Evolutionary conservation across 2,888 invertebrate genomes (phyloP), one percentile per base, ranked within the genome.

Genomic region (Conistra vaccinii): DNA sequence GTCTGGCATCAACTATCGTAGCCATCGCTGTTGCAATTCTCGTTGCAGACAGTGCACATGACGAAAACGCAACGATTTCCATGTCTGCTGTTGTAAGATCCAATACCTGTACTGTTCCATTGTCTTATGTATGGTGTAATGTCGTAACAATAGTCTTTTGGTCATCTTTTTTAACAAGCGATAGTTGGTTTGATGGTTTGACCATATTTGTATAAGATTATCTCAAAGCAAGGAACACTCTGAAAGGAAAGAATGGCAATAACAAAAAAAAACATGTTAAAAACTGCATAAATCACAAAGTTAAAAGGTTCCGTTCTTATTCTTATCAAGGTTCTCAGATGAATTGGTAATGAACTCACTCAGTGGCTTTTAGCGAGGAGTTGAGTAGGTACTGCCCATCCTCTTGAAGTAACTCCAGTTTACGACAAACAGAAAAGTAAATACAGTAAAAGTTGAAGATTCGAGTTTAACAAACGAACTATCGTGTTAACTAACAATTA

Each of bases 11-110:
- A 70, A 74, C 73, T 67, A 76, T 69, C 73, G 66, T 39, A 51
- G 20, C 32, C 80, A 69, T 84, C 62, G 26, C 53, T 80, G 84
- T 77, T 74, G 76, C 72, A 82, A 80, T 42, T 35, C 5, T 57
- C 65, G 82, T 84, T 78, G 75, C 84, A 72, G 73, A 70, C 75
- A 69, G 63, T 75, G 85, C 81, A 81, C 78, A 85, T 84, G 85
- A 81, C 68, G 84, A 75, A 84, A 84, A 84, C 85, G 73, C 72
- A 73, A 62, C 62, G 73, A 81, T 81, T 84, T 81, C 83, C 85
- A 84, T 83, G 35, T 71, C 45, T 72, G 61, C 80, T 85, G 85
- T 75, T 71, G 84, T 72, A 85, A 85, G 65, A 74, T 53, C 70
- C 80, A 76, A 83, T 83, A 76, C 69, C 10, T 39, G 48, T 69